Evolutionary conservation across 2,113 vertebrate genomes (phyloP).

Genomic region (Apaloderma vittatum): DNA sequence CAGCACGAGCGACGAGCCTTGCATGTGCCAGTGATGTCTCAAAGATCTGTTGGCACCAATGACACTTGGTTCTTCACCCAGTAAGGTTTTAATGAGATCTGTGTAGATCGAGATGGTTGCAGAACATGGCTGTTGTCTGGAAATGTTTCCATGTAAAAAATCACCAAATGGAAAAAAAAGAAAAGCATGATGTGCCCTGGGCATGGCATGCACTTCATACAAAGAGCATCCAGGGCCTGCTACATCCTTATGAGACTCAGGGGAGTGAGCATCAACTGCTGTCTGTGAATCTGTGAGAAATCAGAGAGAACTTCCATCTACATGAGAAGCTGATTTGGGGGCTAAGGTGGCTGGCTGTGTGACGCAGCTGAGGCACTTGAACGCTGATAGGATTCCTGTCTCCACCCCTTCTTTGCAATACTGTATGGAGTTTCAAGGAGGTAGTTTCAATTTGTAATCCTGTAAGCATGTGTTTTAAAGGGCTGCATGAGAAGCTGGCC

Average conservation of each 20-base stretch:
- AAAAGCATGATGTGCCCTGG: neutral
- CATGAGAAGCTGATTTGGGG: neutral
- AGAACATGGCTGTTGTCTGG: neutral
- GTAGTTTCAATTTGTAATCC: neutral
- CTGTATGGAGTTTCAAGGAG: neutral
- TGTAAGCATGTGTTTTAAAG: neutral
- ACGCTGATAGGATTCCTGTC: neutral
- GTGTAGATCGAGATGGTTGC: neutral
- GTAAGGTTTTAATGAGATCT: neutral
- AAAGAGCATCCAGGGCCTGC: neutral
- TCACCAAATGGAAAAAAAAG: neutral
- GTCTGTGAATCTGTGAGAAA: neutral
- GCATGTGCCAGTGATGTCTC: conserved; percentile 3
- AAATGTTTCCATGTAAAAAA: neutral
- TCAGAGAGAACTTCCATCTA: neutral
- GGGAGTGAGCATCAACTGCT: neutral
- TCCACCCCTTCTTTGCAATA: neutral
- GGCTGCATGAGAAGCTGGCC: neutral
- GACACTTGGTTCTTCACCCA: neutral
- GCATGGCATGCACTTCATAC: neutral
- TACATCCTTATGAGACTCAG: neutral
- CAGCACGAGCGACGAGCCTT: neutral
- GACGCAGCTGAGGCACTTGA: neutral
- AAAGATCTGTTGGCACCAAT: neutral
- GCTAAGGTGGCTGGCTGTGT: neutral